Percentiles rank a stretch among this genome's conserved stretches.
Conservation (phyloP, 2,888 invertebrate genomes). For the Eilema griseolum region DNA sequence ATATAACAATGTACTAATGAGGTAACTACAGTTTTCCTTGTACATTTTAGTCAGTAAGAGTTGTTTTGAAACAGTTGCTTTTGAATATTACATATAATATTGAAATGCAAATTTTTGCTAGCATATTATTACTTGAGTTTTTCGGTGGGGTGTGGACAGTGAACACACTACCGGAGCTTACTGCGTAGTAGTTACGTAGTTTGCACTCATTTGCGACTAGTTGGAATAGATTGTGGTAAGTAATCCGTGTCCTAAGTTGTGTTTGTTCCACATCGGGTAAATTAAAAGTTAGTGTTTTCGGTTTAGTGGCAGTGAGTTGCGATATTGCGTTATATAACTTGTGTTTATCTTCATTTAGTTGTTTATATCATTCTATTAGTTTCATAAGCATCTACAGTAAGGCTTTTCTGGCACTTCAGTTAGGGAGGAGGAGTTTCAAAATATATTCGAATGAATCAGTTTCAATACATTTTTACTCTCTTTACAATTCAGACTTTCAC, state of each 20-base stretch:
- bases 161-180: conserved; percentile 21
- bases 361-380: background rate
- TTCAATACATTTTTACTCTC: no score
- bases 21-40: conserved; percentile 1
- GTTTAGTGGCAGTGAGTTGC: background rate
- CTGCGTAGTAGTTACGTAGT: conserved; percentile 27
- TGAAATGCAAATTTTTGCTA: conserved; percentile 42
- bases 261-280: conserved; percentile 20
- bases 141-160: conserved; percentile 41
- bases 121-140: conserved; percentile 31
- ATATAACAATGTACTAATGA: background rate
- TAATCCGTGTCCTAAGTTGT: conserved; percentile 1
- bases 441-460: no score
- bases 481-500: no score
- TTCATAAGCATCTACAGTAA: background rate
- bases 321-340: background rate
- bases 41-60: background rate
- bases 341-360: background rate
- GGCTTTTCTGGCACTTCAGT: no score
- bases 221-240: conserved; percentile 20
- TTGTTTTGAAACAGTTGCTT: background rate
- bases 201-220: conserved; percentile 26
- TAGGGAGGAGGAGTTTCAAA: no score
- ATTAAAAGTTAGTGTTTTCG: conserved; percentile 26
- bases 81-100: conserved; percentile 21